Evolutionary conservation across 2,888 invertebrate genomes (phyloP).

Genomic region (Calameuta filiformis): DNA sequence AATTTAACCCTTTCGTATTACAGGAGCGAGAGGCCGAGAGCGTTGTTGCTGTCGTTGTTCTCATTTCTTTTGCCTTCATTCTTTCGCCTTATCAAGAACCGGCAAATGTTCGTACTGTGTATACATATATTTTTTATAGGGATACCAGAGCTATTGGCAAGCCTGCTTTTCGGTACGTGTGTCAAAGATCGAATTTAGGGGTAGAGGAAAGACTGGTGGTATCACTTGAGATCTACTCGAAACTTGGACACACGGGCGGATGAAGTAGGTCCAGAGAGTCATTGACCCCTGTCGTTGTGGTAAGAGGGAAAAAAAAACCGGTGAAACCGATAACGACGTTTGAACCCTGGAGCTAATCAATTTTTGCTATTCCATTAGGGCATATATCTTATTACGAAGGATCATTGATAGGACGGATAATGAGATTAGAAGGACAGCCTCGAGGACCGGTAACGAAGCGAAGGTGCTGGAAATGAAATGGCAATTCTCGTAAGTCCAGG

Average conservation of each 20-base stretch:
- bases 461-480: slow-evolving; percentile 20
- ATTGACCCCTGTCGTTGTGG: not conserved
- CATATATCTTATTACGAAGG: slow-evolving; percentile 36
- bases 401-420: slow-evolving; percentile 14
- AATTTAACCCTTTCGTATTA: not conserved
- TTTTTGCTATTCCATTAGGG: slow-evolving; percentile 38
- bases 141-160: no score
- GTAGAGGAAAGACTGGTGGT: not conserved
- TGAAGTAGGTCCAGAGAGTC: not conserved
- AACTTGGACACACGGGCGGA: not conserved
- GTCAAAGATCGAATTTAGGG: not conserved
- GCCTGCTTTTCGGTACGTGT: not conserved
- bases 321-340: not conserved
- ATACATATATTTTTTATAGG: no score
- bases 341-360: slow-evolving; percentile 28
- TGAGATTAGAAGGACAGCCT: slow-evolving; percentile 18
- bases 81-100: not conserved
- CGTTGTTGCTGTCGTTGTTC: not conserved
- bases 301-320: not conserved
- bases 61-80: not conserved
- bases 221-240: not conserved
- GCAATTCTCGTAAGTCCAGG: slow-evolving; percentile 6
- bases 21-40: not conserved
- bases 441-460: slow-evolving; percentile 13
- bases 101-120: not conserved